These are phyloP conservation scores for Anser cygnoides DNA, from an alignment of 2,113 vertebrate genomes.

Conservation along the genomic window DNA sequence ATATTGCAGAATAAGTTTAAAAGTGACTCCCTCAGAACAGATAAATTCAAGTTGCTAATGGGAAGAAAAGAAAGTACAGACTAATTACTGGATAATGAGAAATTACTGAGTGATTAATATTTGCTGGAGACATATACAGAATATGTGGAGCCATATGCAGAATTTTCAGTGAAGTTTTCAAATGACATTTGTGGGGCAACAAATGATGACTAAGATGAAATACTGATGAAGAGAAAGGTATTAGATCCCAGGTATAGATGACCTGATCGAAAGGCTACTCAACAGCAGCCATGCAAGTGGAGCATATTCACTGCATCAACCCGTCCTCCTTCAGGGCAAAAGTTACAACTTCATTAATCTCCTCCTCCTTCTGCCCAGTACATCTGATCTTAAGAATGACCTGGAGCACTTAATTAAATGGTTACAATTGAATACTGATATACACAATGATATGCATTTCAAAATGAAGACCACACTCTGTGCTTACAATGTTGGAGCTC, in stretches of 20 bases:
- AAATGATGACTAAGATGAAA: background rate
- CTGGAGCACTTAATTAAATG: constrained; percentile 23
- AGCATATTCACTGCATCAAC: background rate
- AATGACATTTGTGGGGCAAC: background rate
- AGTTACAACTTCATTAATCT: background rate
- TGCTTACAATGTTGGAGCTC: background rate
- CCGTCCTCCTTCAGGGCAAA: background rate
- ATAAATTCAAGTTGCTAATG: background rate
- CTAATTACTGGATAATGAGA: background rate
- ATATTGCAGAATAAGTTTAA: background rate
- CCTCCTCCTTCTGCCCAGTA: background rate
- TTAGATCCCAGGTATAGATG: background rate
- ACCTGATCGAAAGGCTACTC: background rate
- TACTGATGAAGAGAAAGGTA: background rate
- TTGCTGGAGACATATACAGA: background rate
- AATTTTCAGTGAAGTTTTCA: background rate
- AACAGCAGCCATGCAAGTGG: background rate
- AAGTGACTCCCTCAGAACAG: background rate
- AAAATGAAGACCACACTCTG: background rate
- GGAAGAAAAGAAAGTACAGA: background rate
- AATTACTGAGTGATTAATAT: background rate
- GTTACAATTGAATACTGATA: background rate
- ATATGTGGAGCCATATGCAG: background rate
- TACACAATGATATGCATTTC: background rate
- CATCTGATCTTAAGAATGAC: background rate